These are phyloP conservation scores for Crotalus viridis DNA, from an alignment of 2,113 vertebrate genomes.

Conservation along the genomic window DNA sequence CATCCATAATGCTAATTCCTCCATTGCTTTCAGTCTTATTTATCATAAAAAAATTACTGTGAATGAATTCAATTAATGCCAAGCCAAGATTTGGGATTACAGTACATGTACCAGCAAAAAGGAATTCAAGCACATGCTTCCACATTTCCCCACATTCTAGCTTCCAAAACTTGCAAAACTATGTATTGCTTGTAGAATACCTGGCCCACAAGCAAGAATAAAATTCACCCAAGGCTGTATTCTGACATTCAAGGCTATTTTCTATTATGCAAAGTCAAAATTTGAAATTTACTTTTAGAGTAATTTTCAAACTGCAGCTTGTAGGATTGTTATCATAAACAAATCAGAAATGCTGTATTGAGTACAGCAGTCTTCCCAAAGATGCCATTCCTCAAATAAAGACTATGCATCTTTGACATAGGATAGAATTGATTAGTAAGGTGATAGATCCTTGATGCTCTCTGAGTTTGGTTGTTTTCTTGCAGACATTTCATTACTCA, in stretches of 20 bases:
- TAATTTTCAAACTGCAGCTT: not conserved
- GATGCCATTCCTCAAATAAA: not conserved
- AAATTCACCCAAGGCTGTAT: not conserved
- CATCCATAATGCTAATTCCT: not conserved
- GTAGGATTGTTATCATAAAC: not conserved
- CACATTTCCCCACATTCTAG: not conserved
- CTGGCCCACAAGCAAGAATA: not conserved
- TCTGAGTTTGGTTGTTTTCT: not conserved
- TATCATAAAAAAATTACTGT: not conserved
- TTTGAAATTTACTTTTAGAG: not conserved
- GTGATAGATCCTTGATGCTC: not conserved
- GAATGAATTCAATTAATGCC: not conserved
- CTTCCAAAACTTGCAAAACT: not conserved
- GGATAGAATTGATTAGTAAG: not conserved
- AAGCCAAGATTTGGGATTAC: not conserved
- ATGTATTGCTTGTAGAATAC: not conserved
- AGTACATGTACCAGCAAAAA: not conserved
- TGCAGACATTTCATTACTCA: not conserved
- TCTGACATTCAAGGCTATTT: not conserved
- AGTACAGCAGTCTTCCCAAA: not conserved
- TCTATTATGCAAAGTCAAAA: not conserved
- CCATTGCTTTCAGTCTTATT: no score
- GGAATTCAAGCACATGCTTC: not conserved
- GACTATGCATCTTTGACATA: not conserved
- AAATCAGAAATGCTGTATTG: not conserved